Evolutionary conservation across 1,140 invertebrate genomes (phyloP), one percentile per base, ranked within the genome.

Genomic region (Conus betulinus): DNA sequence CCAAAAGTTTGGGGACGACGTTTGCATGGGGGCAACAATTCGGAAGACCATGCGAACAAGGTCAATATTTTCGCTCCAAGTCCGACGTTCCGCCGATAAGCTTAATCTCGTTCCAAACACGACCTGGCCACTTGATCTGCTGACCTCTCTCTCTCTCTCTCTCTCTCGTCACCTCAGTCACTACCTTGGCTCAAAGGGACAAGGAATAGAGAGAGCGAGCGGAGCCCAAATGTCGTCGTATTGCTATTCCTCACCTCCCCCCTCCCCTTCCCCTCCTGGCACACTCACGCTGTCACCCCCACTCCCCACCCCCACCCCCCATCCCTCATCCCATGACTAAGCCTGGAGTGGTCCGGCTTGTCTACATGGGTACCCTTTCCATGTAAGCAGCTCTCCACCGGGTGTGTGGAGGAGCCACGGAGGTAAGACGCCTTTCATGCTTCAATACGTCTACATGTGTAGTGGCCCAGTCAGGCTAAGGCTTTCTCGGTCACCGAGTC

Each of bases 21-120:
- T 23, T 71, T 71, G 67, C 23, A 23, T 71, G 67, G 67, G n/a
- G 23, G 17, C 67, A 71, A 71, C 67, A 5, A 71, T 8, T 71
- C 67, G 67, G 67, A 71, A 71, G 67, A 20, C 67, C 67, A 5
- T 15, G 17, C 67, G 67, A 71, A 20, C 67, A 11, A 71, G 67
- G 67, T 71, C 67, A 71, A 71, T 71, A 71, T 71, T 71, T 71
- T 71, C 15, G 67, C 67, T 71, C 67, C 67, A 20, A 17, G 67
- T 15, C 67, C 23, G 23, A 71, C 67, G 67, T 71, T 71, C 17
- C 5, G 67, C 67, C 67, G 67, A 71, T 71, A 71, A 71, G 67
- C 67, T 71, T 71, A 71, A 71, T 71, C 67, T 71, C 67, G 15
- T 71, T 71, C 67, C 67, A 71, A 71, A 71, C 67, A 71, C 67